phyloP scores from a whole-genome alignment of 2,113 vertebrate species.

The Labeo catla region DNA sequence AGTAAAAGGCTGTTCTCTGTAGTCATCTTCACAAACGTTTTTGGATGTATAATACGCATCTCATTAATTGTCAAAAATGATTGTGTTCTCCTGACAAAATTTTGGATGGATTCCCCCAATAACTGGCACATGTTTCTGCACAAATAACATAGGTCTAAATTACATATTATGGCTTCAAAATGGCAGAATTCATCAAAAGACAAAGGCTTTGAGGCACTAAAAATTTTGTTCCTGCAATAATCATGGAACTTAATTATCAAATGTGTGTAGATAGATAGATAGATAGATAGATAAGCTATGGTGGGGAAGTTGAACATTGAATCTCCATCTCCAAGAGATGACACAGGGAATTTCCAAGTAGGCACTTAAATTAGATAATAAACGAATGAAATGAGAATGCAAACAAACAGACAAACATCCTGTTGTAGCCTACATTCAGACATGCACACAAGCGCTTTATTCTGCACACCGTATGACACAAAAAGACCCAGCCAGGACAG shows the following conservation, averaged over 20 bases:
- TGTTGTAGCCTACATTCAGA: slow-evolving; percentile 40
- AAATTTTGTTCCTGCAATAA: not conserved
- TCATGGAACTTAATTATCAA: not conserved
- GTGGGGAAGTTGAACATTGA: not conserved
- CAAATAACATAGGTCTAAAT: too few species aligned
- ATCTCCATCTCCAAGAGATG: not conserved
- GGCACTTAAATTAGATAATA: slow-evolving; percentile 44
- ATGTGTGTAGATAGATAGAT: too few species aligned
- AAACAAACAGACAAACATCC: slow-evolving; percentile 40
- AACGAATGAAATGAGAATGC: slow-evolving; percentile 46
- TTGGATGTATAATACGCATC: too few species aligned
- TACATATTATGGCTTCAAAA: not conserved
- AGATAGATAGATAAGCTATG: not conserved
- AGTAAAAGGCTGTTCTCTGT: too few species aligned
- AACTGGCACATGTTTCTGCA: too few species aligned
- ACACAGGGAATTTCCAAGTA: slow-evolving; percentile 29
- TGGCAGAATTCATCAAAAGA: not conserved
- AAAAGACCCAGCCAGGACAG: not conserved
- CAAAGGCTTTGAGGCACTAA: not conserved
- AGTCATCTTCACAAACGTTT: too few species aligned
- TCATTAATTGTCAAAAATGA: too few species aligned
- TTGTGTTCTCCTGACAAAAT: too few species aligned
- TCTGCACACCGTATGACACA: not conserved
- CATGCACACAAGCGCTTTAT: slow-evolving; percentile 11
- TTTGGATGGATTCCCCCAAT: too few species aligned